These are phyloP conservation scores for Neogale vison DNA, from an alignment of 2,113 vertebrate genomes.

Conservation along the genomic window DNA sequence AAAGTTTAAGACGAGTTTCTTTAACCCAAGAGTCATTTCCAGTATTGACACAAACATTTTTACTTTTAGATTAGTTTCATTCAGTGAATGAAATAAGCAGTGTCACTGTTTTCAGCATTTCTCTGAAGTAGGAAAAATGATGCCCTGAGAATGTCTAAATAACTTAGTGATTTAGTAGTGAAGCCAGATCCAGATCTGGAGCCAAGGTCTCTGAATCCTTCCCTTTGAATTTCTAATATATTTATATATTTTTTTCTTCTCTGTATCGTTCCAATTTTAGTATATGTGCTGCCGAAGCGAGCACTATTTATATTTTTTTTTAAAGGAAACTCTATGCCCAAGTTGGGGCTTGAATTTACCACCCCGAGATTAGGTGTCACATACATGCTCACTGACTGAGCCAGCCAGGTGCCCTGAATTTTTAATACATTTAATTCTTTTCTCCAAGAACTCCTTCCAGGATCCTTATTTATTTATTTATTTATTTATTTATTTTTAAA, in stretches of 20 bases:
- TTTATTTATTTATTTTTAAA: too few relatives aligned
- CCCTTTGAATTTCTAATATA: not conserved
- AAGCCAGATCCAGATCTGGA: slow-evolving; percentile 27
- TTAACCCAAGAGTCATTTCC: slow-evolving; percentile 30
- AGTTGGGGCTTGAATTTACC: not conserved
- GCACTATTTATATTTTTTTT: too few relatives aligned
- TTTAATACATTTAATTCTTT: slow-evolving; percentile 5
- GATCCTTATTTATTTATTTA: too few relatives aligned
- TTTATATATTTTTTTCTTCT: not conserved
- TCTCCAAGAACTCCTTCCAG: slow-evolving; percentile 34
- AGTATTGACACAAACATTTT: slow-evolving; percentile 43
- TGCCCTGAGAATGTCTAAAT: not conserved
- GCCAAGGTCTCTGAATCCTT: slow-evolving; percentile 26
- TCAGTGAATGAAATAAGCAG: slow-evolving; percentile 7
- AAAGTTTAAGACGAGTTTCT: not conserved
- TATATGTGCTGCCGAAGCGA: too few relatives aligned
- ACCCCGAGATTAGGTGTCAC: not conserved
- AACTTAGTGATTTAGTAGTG: slow-evolving; percentile 6
- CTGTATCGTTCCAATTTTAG: too few relatives aligned
- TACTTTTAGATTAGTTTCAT: slow-evolving; percentile 22
- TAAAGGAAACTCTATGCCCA: not conserved
- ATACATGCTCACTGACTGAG: not conserved
- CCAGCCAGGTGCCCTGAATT: not conserved
- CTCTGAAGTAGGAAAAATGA: slow-evolving; percentile 14
- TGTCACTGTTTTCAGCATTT: slow-evolving; percentile 16